Evolutionary conservation across 2,888 invertebrate genomes (phyloP), one percentile per base, ranked within the genome.

Genomic region (Polydrusus cervinus): DNA sequence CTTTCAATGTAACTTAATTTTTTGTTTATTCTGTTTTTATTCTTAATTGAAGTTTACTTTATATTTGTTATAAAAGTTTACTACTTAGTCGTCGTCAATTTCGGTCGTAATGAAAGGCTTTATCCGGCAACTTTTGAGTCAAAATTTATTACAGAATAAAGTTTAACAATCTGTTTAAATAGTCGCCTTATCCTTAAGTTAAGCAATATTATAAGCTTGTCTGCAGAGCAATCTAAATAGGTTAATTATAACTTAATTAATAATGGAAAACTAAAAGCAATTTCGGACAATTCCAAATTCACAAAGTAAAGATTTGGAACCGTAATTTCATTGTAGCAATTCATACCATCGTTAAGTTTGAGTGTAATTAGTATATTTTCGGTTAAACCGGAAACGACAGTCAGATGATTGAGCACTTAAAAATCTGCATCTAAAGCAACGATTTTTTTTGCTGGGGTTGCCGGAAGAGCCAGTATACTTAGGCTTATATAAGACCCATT

Each of bases 51-150:
- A 8, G 30, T 53, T 53, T 6, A 13, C 25, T 53, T 53, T 53
- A 53, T 53, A 30, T 53, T 53, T 30, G 76, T 57, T 73, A 67
- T 78, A 73, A 71, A 76, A 76, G 34, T 78, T 78, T 78, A 78
- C 68, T 78, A 75, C 78, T 71, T 64, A 67, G 62, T 70, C 30
- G 53, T 30, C 73, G 73, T 77, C 75, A 78, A 78, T 76, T 78
- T 78, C 47, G 68, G 75, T 73, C 60, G 61, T 73, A 78, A 78
- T 77, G 72, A 77, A 78, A 76, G 68, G 74, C 49, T 75, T 64
- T 74, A 67, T 60, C 30, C n/a, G 25, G 16, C 18, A 40, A 65
- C 34, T 38, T 16, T 25, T 51, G 16, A 53, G 25, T 53, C n/a
- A 30, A 9, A 53, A 51, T 51, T 51, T 51, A 51, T 51, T 51